Conservation (phyloP, 2,888 invertebrate genomes). For the Meiosimyza decipiens region DNA sequence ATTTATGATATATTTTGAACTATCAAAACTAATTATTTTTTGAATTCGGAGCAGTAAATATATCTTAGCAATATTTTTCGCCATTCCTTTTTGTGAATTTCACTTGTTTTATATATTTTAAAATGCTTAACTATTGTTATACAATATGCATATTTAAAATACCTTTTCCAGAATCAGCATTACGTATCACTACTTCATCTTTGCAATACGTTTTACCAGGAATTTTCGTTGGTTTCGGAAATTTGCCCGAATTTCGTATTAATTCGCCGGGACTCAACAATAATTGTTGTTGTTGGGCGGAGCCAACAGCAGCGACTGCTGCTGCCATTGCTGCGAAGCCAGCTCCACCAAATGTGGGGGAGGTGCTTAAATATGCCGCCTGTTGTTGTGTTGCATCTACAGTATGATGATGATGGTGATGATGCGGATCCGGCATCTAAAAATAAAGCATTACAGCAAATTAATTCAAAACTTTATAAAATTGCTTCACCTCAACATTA, state of each 20-base stretch:
- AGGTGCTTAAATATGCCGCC: conserved; percentile 68
- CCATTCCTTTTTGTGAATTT: too few relatives aligned
- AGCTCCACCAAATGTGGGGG: conserved; percentile 68
- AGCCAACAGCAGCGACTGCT: conserved; percentile 60
- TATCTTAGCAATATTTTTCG: too few relatives aligned
- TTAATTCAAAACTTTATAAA: not conserved
- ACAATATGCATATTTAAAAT: conserved; percentile 42
- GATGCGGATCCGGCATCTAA: conserved; percentile 52
- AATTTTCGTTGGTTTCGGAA: conserved; percentile 87
- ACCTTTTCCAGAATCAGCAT: conserved; percentile 97
- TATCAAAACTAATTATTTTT: too few relatives aligned
- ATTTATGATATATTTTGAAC: too few relatives aligned
- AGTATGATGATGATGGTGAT: conserved; percentile 45
- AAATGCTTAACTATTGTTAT: not conserved
- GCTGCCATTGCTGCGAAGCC: conserved; percentile 58
- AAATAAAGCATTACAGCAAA: conserved; percentile 11
- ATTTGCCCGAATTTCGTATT: conserved; percentile 88
- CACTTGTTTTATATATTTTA: too few relatives aligned
- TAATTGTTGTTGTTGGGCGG: conserved; percentile 62
- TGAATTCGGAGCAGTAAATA: too few relatives aligned
- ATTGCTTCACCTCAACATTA: conserved; percentile 69
- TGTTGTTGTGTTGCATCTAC: conserved; percentile 53
- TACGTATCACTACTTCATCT: conserved; percentile 94
- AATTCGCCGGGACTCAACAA: conserved; percentile 85
- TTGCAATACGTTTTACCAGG: conserved; percentile 94